phyloP scores from a whole-genome alignment of 2,113 vertebrate genomes.

The Cavia porcellus region DNA sequence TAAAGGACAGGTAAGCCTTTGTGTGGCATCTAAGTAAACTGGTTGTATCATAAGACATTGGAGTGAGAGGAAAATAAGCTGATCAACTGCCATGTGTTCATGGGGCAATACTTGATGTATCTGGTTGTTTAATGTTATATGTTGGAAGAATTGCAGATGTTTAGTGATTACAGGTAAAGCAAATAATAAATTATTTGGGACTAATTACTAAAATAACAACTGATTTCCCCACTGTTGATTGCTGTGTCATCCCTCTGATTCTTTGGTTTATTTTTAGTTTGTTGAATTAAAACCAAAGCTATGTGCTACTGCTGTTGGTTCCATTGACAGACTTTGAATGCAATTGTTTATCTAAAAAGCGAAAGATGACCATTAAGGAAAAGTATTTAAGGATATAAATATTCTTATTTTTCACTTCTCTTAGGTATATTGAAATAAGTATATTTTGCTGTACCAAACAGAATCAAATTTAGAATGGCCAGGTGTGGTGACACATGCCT shows the following conservation, averaged over 20 bases:
- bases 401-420: constrained; percentile 52
- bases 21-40: not conserved
- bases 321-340: not conserved
- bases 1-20: constrained; percentile 95
- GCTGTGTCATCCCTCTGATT: too few species aligned
- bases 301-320: not conserved
- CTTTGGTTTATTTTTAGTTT: too few species aligned
- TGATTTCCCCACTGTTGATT: not conserved
- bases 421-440: constrained; percentile 45
- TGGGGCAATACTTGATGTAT: not conserved
- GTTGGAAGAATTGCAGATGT: constrained; percentile 35
- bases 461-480: constrained; percentile 7
- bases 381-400: constrained; percentile 24
- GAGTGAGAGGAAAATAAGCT: not conserved
- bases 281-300: not conserved
- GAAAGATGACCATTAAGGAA: constrained; percentile 28
- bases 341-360: constrained; percentile 47
- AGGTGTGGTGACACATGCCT: too few species aligned
- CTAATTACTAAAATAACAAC: constrained; percentile 60
- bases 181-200: constrained; percentile 36
- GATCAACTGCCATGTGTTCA: not conserved
- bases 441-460: constrained; percentile 32
- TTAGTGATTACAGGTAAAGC: not conserved
- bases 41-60: not conserved
- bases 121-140: constrained; percentile 58